These are phyloP conservation scores for Dasyornis broadbenti DNA, from an alignment of 2,113 vertebrate genomes.

Conservation along the genomic window DNA sequence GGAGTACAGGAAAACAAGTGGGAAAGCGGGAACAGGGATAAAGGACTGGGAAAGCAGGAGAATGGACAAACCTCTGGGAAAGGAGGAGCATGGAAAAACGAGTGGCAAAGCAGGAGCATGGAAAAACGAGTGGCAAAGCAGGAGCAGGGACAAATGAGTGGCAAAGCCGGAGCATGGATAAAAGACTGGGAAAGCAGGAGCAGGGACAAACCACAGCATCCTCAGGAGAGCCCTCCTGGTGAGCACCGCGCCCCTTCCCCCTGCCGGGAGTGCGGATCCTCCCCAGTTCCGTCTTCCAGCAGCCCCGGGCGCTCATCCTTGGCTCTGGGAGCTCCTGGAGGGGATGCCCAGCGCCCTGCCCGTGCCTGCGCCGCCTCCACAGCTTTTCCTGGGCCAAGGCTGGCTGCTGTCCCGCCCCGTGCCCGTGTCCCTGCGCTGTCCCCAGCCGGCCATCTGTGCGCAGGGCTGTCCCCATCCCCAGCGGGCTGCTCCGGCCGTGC, in stretches of 20 bases:
- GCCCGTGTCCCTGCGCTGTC: neutral
- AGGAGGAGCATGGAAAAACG: too few species aligned
- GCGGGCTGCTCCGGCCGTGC: neutral
- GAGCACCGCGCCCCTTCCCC: too few species aligned
- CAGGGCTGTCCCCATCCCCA: neutral
- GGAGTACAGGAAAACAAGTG: neutral
- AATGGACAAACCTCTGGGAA: too few species aligned
- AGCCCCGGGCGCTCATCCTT: neutral
- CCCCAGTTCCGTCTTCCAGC: neutral
- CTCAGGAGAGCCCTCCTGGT: too few species aligned
- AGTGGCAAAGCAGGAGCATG: too few species aligned
- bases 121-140: neutral
- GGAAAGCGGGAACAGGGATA: neutral
- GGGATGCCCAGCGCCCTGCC: neutral
- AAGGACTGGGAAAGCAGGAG: too few species aligned
- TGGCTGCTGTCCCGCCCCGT: neutral
- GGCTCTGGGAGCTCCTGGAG: neutral
- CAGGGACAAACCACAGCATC: too few species aligned
- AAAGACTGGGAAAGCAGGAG: neutral
- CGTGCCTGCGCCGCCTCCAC: neutral
- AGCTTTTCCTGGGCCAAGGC: neutral
- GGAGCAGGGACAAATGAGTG: neutral
- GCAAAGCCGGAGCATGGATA: neutral
- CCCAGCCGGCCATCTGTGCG: neutral
- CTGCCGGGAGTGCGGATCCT: neutral